Percentiles rank a stretch among this genome's conserved stretches.
Evolutionary conservation across 2,888 invertebrate genomes (phyloP).

Genomic region (Erebia palarica): DNA sequence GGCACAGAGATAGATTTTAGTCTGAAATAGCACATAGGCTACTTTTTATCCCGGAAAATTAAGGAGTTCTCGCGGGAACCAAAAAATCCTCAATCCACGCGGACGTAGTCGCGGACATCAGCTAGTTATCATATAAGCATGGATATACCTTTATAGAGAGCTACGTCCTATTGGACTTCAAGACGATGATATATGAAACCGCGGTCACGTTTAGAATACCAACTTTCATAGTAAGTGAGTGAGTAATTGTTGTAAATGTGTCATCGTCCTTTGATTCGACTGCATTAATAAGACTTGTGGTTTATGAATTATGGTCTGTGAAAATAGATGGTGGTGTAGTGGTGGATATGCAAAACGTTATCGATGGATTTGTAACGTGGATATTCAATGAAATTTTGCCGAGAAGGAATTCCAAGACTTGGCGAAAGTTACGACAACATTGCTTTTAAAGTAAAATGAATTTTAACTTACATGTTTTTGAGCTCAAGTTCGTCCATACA

Average conservation of each 20-base stretch:
- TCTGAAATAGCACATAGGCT: too few species aligned
- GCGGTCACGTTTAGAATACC: slow-evolving; percentile 30
- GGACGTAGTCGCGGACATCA: too few species aligned
- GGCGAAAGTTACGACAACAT: too few species aligned
- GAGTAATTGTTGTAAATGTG: slow-evolving; percentile 66
- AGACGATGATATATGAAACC: slow-evolving; percentile 9
- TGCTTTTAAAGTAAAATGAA: too few species aligned
- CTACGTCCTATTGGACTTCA: not conserved
- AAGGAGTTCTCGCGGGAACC: too few species aligned
- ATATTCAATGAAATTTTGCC: not conserved
- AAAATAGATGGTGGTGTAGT: slow-evolving; percentile 48
- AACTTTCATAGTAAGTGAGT: slow-evolving; percentile 45
- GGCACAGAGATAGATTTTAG: too few species aligned
- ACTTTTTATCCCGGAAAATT: too few species aligned
- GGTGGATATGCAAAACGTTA: slow-evolving; percentile 4
- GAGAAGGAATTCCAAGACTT: too few species aligned
- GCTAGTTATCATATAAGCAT: not conserved
- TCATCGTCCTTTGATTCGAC: slow-evolving; percentile 66
- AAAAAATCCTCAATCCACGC: too few species aligned
- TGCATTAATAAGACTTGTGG: slow-evolving; percentile 58
- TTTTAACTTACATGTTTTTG: too few species aligned
- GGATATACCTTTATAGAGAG: not conserved
- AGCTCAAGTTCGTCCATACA: too few species aligned
- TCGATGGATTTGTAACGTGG: not conserved
- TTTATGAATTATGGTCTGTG: slow-evolving; percentile 55